Conservation (phyloP, 2,797 vertebrate genomes). For the Triplophysa yarkandensis region DNA sequence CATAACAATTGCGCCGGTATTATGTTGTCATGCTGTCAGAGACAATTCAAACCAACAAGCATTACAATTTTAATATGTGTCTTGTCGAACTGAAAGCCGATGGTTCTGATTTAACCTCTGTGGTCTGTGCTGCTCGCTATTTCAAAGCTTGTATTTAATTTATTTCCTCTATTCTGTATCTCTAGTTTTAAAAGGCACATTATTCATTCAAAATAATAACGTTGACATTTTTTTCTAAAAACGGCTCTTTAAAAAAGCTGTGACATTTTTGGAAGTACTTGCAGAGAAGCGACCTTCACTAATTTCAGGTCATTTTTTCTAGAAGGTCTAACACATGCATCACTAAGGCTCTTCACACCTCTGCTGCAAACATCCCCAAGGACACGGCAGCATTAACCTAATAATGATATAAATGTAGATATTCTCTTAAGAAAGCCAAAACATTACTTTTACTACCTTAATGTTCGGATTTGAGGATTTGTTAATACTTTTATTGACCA, state of each 20-base stretch:
- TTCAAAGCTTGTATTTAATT: conserved; percentile 27
- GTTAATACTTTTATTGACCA: no score
- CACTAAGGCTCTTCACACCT: conserved; percentile 24
- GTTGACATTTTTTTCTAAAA: conserved; percentile 12
- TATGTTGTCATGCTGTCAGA: background rate
- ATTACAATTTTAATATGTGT: background rate
- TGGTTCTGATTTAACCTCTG: conserved; percentile 2
- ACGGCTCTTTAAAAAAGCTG: conserved; percentile 13
- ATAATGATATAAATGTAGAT: no score
- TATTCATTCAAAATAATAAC: conserved; percentile 17
- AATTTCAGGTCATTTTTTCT: conserved; percentile 36
- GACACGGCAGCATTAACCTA: conserved; percentile 36
- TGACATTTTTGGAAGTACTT: conserved; percentile 22
- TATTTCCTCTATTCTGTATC: background rate
- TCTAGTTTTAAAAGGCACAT: conserved; percentile 8
- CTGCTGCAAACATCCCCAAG: conserved; percentile 30
- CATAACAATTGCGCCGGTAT: conserved; percentile 2
- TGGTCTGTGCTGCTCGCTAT: conserved; percentile 4
- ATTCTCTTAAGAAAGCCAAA: no score
- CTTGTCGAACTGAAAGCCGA: conserved; percentile 2
- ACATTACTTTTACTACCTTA: no score
- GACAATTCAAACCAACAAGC: conserved; percentile 4
- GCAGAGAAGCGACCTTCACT: conserved; percentile 26
- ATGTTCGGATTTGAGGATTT: no score
- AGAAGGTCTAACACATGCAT: conserved; percentile 10